Evolutionary conservation across 2,113 vertebrate genomes (phyloP), one percentile per base, ranked within the genome.

Genomic region (Trinectes maculatus): DNA sequence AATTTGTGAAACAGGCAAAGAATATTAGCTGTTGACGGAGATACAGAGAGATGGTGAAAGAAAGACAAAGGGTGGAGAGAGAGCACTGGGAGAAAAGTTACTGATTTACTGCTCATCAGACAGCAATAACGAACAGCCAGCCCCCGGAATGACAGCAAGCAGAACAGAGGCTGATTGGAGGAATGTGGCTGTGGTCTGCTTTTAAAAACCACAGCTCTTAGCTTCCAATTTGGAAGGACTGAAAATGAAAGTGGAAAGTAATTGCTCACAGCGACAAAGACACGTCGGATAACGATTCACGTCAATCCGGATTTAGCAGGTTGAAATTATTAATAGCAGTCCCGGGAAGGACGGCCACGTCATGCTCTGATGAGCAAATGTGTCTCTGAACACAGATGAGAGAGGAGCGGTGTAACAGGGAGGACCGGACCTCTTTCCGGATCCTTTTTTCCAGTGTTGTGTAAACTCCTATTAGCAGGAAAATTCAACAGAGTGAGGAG

Each of bases 241-340:
- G 73, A 85, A 86, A 88, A 80, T 76, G 59, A 87, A 87, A 89
- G 80, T 2, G n/a, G 43, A n/a, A n/a, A 25, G 36, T 79, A 85
- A 85, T 63, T 73, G 67, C 71, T 70, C 80, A 79, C 55, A 74
- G 76, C 74, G 77, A 78, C 63, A 82, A 51, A 80, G 76, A 85
- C 75, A 75, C 68, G 49, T 49, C 74, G 46, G 74, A 73, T 81
- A 68, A 88, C 79, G 57, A 85, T 78, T 83, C 57, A 61, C 68
- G 49, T 82, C 69, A 79, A 71, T 62, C 62, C 73, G 59, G 71
- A 87, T 83, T 85, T 73, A 85, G 74, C 77, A 28, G 68, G 74
- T 53, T 63, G 15, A 57, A 72, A 77, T 74, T 70, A 89, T 86
- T 82, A 86, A 86, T 83, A 79, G 71, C 16, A 36, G 39, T 80